Evolutionary conservation across 2,888 invertebrate species (phyloP), one percentile per base, ranked within the genome.

Genomic region (Ommatoiulus sabulosus): DNA sequence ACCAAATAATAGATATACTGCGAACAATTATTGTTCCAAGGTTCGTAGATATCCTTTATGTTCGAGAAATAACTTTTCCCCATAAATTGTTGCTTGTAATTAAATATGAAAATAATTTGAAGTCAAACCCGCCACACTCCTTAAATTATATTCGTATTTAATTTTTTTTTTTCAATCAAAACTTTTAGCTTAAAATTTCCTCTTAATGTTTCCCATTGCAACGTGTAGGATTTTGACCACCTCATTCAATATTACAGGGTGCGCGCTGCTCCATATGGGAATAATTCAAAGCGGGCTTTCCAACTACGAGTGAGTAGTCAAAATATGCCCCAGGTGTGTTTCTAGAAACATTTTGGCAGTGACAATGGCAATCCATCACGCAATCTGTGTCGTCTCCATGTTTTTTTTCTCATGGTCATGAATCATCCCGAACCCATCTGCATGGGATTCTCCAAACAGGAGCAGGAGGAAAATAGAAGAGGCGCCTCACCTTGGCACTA

Each of bases 331-430:
- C 72, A 72, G 72, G 72, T 72, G 72, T 72, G 72, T 72, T 72
- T 24, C 24, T 24, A 72, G 72, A 72, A 24, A 72, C 72, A 72
- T 72, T 72, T 72, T 72, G 72, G 72, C 72, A 72, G 72, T 72
- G 72, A 72, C 72, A 72, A 72, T 24, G 72, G 24, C 72, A 72
- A 72, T 72, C 72, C 72, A 72, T 72, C 72, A 72, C 24, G 8
- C 24, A 72, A 24, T 24, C 24, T 72, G 24, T 72, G 72, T 24
- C 72, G 72, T n/a, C 24, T 72, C 72, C 72, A 63, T 35, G 35
- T 63, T 63, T 63, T 20, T 24, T n/a, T 20, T 10, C 72, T 24
- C 72, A 72, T 20, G 20, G 20, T 20, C 63, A 8, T 63, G 63
- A 63, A 72, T 72, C 72, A 72, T 72, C 72, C 72, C 8, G 10